Percentiles rank a stretch among this genome's conserved stretches.
phyloP scores from a whole-genome alignment of 2,888 invertebrate genomes.

The Aspidiotus destructor region DNA sequence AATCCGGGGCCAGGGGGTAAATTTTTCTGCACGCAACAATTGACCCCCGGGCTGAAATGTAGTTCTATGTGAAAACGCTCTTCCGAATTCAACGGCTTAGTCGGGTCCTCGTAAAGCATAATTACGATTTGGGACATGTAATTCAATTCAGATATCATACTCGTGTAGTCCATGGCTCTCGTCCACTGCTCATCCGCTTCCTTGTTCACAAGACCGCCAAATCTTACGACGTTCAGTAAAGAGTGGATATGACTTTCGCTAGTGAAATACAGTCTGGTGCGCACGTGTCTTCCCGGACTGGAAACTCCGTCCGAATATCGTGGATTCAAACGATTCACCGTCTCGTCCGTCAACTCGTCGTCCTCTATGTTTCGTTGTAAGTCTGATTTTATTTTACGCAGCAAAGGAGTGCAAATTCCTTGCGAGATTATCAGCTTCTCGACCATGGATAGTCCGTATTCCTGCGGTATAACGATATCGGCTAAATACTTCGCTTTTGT shows the following conservation, averaged over 20 bases:
- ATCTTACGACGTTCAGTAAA: constrained; percentile 84
- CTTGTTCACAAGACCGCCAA: constrained; percentile 66
- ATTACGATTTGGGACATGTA: constrained; percentile 99
- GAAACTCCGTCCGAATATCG: constrained; percentile 96
- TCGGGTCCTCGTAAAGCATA: constrained; percentile 97
- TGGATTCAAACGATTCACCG: constrained; percentile 90
- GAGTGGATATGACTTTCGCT: constrained; percentile 99
- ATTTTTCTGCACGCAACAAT: constrained; percentile 91
- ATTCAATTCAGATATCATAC: constrained; percentile 94
- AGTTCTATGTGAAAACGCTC: constrained; percentile 95
- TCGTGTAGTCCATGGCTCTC: constrained; percentile 95
- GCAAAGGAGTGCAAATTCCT: constrained; percentile 90
- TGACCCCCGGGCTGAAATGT: constrained; percentile 97
- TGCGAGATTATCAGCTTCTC: constrained; percentile 95
- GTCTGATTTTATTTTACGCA: constrained; percentile 92
- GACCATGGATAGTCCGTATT: constrained; percentile 89
- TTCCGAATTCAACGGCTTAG: constrained; percentile 82
- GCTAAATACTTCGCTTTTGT: constrained; percentile 94
- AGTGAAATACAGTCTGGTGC: constrained; percentile 97
- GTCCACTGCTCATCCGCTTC: constrained; percentile 92
- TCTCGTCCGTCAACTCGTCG: constrained; percentile 80
- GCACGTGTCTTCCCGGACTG: constrained; percentile 93
- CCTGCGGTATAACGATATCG: constrained; percentile 98
- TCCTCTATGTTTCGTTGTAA: constrained; percentile 88
- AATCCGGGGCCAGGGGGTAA: constrained; percentile 87